Base-by-base conservation (phyloP, 2,113 vertebrate species). In the Typhlomys cinereus region DNA sequence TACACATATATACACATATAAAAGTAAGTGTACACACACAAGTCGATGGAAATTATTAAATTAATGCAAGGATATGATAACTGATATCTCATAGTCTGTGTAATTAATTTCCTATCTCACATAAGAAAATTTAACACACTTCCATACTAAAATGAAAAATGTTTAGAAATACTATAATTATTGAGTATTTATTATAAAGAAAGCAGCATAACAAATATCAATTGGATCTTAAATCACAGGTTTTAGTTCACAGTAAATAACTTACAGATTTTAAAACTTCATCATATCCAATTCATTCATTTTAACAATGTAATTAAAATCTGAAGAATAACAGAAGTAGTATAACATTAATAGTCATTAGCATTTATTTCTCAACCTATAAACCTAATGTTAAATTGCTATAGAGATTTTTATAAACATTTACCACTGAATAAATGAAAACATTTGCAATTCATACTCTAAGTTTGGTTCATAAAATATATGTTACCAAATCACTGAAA, bases 311-410 rank as follows among this genome's bases (percentile, higher is more conserved):
- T 44, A 92, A 84, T 67, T 93, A 85, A 93, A 70, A 74, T 71
- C 25, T 95, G 79, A 82, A n/a, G 27, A 85, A 29, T 52, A 94
- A 95, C 46, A 85, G 82, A 92, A 54, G 17, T 75, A 64, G 74
- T 74, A 4, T 92, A 94, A 75, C 87, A 88, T 86, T 86, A 31
- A 88, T 89, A 88, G 89, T 94, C 48, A 87, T 73, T 78, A 95
- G 44, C 84, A 95, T 89, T 95, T 91, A 94, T 91, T 97, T 91
- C 80, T 76, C 66, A 93, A 86, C 73, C 92, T 94, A 31, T 93
- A 95, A 95, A 91, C 25, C 61, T 84, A 88, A 93, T 80, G 83
- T 94, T 36, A 27, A 76, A 61, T 54, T 90, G 52, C 36, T 70
- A 46, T 59, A 81, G 81, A 91, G 36, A 41, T 48, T 48, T 48